Evolutionary conservation across 2,113 vertebrate species (phyloP), one percentile per base, ranked within the genome.

Genomic region (Lepisosteus oculatus): DNA sequence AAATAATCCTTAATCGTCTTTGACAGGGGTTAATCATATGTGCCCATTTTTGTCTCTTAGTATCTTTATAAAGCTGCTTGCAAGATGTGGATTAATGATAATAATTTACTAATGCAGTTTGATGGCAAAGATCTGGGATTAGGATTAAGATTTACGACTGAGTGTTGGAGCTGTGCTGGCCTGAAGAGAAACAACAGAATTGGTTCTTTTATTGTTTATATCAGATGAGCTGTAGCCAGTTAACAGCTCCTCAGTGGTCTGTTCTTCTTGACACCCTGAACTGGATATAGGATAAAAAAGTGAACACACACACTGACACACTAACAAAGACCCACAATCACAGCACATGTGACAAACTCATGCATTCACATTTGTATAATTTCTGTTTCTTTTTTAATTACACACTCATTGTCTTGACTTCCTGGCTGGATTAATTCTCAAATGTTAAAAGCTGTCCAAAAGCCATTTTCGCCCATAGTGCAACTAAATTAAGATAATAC

Each of bases 91-190:
- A 86, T 90, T 90, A 87, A 78, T 80, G 65, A 72, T 76, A 78
- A 83, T 88, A 83, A 85, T 87, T 87, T 76, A 79, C 84, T 85
- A 89, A 90, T 88, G 88, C 84, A 83, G 71, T 82, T 74, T 74
- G 78, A 81, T 66, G 74, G 68, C 0, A 70, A 74, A 72, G 70
- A 86, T 55, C 61, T 68, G 65, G 81, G 82, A 88, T 90, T 89
- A 89, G 4, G 85, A 90, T 90, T 81, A 82, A 79, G 88, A 85
- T 83, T 79, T 81, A 83, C 72, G 85, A 85, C 86, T 88, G 85
- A n/a, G 55, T 74, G 80, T 72, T 64, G 68, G 78, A 41, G 47
- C 3, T 29, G 65, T 62, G 69, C 66, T 51, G 74, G 67, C 77
- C 63, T 65, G 29, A 51, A 43, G 13, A 56, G 64, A 67, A 77